Conservation (phyloP, 2,797 vertebrate genomes). For the Microhierax caerulescens region DNA sequence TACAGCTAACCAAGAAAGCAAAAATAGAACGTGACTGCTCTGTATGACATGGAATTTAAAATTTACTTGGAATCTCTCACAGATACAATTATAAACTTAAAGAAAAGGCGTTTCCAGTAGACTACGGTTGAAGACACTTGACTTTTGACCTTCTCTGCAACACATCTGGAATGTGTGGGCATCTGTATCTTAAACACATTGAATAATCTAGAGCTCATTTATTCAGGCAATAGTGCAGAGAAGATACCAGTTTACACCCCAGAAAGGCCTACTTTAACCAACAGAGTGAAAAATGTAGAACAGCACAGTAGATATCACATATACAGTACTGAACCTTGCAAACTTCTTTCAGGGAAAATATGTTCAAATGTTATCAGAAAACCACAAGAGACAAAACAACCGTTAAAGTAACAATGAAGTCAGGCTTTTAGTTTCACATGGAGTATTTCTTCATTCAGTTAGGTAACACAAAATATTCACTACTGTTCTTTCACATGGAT, state of each 20-base stretch:
- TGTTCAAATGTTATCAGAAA: slow-evolving; percentile 10
- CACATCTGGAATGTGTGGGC: neutral
- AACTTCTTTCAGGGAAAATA: slow-evolving; percentile 4
- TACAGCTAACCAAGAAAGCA: neutral
- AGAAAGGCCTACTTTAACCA: neutral
- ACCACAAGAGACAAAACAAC: slow-evolving; percentile 29
- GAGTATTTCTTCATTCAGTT: slow-evolving; percentile 7
- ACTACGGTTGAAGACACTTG: neutral
- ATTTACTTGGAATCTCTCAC: neutral
- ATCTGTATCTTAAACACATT: neutral
- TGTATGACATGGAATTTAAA: neutral
- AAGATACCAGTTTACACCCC: neutral
- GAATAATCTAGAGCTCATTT: neutral
- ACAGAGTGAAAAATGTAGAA: neutral
- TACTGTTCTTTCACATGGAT: slow-evolving; percentile 18
- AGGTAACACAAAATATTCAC: slow-evolving; percentile 16
- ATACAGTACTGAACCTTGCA: neutral
- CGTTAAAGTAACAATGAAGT: slow-evolving; percentile 34
- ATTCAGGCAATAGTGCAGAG: neutral
- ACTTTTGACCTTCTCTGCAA: neutral
- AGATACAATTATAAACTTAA: slow-evolving; percentile 46
- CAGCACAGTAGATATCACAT: neutral
- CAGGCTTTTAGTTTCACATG: slow-evolving; percentile 40
- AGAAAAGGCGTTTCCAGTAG: neutral
- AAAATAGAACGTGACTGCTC: neutral